Evolutionary conservation across 1,140 invertebrate species (phyloP).

Genomic region (Rhyacophila brunnea): DNA sequence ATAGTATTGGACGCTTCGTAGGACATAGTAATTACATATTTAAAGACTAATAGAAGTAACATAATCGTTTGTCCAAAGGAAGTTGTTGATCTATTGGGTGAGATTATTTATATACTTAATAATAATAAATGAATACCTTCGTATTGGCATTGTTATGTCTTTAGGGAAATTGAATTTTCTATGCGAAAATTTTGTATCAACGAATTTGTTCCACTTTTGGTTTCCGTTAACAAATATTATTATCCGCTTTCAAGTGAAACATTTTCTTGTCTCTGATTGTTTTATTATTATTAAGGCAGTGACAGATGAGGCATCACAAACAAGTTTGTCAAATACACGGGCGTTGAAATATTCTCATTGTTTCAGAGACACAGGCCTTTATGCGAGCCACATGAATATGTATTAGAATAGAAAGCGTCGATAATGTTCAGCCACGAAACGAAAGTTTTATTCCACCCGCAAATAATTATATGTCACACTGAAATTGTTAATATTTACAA

Average conservation of each 20-base stretch:
- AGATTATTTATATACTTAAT: no score
- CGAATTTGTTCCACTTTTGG: conserved; percentile 19
- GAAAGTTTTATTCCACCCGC: conserved; percentile 35
- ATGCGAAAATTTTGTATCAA: no score
- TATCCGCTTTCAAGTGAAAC: background rate
- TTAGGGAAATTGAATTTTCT: no score
- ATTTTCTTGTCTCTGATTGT: conserved; percentile 4
- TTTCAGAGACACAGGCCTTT: conserved; percentile 15
- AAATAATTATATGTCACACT: conserved; percentile 21
- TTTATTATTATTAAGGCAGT: background rate
- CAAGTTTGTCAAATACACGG: conserved; percentile 26
- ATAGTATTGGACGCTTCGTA: no score
- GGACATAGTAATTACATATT: no score
- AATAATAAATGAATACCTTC: no score
- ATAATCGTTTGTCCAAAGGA: no score
- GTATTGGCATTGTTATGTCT: no score
- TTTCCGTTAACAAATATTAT: background rate
- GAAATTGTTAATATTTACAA: conserved; percentile 16
- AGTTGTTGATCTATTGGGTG: no score
- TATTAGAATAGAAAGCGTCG: conserved; percentile 35
- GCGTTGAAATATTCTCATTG: conserved; percentile 28
- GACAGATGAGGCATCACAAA: conserved; percentile 13
- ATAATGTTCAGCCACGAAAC: conserved; percentile 38
- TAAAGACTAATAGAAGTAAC: no score
- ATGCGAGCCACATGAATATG: conserved; percentile 22